Conservation (phyloP, 2,888 invertebrate species). For the Mesorhabditis belari region DNA sequence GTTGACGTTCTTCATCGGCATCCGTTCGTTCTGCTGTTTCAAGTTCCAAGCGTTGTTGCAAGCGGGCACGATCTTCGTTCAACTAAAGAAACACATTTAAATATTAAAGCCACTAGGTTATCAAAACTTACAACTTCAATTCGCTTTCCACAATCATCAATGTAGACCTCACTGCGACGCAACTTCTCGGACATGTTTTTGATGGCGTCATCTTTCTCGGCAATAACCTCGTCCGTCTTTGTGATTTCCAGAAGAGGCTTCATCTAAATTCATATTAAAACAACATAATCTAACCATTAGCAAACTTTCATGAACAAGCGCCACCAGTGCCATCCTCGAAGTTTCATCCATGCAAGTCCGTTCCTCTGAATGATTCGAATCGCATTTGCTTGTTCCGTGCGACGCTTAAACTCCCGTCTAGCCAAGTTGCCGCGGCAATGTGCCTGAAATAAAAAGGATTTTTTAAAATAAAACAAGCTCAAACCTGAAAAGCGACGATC, state of each 20-base stretch:
- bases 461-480: too few species aligned
- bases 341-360: constrained; percentile 92
- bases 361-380: constrained; percentile 96
- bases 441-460: too few species aligned
- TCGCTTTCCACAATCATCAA: constrained; percentile 10
- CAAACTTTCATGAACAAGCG: constrained; percentile 83
- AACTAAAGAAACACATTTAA: background rate
- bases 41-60: too few species aligned
- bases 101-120: background rate
- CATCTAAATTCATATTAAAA: constrained; percentile 54
- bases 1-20: too few species aligned
- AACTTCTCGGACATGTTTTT: constrained; percentile 42
- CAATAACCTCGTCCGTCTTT: constrained; percentile 93
- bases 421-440: constrained; percentile 92
- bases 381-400: constrained; percentile 88
- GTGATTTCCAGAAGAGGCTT: constrained; percentile 92
- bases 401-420: constrained; percentile 77
- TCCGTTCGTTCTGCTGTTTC: too few species aligned
- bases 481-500: constrained; percentile 82
- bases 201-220: constrained; percentile 92
- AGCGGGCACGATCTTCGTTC: too few species aligned
- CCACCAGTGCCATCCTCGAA: constrained; percentile 99
- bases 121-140: constrained; percentile 48
- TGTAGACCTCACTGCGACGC: constrained; percentile 25
- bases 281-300: too few species aligned